A percentile compares a stretch with the other conserved stretches of the same genome.
These are phyloP conservation scores for Deroplatys truncata DNA, from an alignment of 2,888 invertebrate species.

Conservation along the genomic window DNA sequence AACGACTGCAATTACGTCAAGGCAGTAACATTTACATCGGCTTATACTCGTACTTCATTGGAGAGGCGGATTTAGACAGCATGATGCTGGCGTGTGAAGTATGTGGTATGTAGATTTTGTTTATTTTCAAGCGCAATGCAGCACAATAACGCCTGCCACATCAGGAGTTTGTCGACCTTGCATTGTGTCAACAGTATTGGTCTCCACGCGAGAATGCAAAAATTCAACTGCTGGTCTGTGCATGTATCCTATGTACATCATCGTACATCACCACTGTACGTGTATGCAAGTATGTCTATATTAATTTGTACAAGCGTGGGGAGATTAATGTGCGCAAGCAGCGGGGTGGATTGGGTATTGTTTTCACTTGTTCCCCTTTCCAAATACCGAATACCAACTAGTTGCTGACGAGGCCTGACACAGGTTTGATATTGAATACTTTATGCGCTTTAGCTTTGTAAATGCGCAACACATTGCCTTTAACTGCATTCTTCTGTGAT, in stretches of 20 bases:
- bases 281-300: background rate
- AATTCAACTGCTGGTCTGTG: background rate
- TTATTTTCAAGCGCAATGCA: background rate
- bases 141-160: background rate
- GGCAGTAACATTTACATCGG: background rate
- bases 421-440: background rate
- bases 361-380: background rate
- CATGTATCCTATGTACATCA: background rate
- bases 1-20: background rate
- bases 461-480: no score
- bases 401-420: background rate
- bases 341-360: background rate
- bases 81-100: background rate
- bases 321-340: background rate
- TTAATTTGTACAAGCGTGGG: background rate
- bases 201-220: background rate
- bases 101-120: constrained; percentile 8
- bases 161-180: background rate
- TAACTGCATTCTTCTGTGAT: no score
- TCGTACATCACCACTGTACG: background rate
- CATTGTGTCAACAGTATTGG: background rate
- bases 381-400: background rate
- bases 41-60: background rate
- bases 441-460: background rate
- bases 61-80: background rate